Base-by-base conservation (phyloP, 2,797 vertebrate species). In the Melanogrammus aeglefinus region DNA sequence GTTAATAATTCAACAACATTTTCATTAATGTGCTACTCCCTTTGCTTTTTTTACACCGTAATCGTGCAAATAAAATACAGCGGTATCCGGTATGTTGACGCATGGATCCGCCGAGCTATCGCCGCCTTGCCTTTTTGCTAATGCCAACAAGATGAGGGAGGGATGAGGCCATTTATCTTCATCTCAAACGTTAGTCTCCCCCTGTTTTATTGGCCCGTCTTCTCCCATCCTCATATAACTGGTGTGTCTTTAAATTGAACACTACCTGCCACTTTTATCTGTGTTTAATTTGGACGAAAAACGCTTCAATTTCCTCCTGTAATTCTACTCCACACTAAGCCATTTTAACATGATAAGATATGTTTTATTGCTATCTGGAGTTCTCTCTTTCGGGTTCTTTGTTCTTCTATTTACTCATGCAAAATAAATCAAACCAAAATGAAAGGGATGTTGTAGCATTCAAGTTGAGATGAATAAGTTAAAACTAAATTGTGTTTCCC, bases 1-100 rank as follows among this genome's bases (percentile, higher is more conserved):
- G 78, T 89, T 87, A 85, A 85, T 88, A 87, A 88, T 88, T 89
- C 82, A 47, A 69, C 27, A 74, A 82, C 81, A 76, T 87, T 89
- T 88, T 83, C 84, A 88, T 90, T 87, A 84, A 88, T 90, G 85
- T 88, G 85, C 78, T 85, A 75, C 82, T 87, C 82, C 78, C 87
- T 84, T 89, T 86, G 82, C 80, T 80, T 75, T 84, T 76, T 81
- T 80, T 77, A 44, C 76, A 84, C 87, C 86, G 24, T 57, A 86
- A 86, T 89, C 83, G 88, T 77, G 78, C 72, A 84, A 86, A 87
- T 90, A 85, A 90, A 39, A 13, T 24, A 39, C 10, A 38, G 38
- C 12, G 21, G 13, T 18, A 29, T 71, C 69, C 27, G 69, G 4
- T 16, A 14, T 13, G 69, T 29, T 71, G 69, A 33, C 10, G 69